A percentile compares a stretch with the other conserved stretches of the same genome.
phyloP scores from a whole-genome alignment of 2,113 vertebrate species.

The Leptosomus discolor region DNA sequence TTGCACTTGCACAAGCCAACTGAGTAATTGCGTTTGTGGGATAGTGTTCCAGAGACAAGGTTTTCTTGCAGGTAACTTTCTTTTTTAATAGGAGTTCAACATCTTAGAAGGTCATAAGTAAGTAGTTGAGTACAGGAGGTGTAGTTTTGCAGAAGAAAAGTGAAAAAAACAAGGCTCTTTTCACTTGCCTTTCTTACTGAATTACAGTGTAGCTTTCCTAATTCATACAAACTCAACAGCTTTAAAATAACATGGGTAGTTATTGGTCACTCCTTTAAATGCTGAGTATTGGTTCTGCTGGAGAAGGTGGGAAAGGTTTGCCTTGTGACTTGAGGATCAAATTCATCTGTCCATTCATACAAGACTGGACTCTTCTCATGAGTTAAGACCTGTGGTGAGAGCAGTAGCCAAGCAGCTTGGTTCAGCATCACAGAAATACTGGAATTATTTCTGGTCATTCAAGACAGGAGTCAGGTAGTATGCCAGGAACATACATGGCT shows the following conservation, averaged over 20 bases:
- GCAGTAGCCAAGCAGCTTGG: neutral
- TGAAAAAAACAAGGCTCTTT: neutral
- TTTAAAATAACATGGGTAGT: neutral
- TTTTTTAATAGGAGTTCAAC: neutral
- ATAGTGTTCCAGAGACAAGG: neutral
- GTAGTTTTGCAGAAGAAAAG: neutral
- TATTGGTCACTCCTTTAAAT: neutral
- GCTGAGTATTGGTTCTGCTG: neutral
- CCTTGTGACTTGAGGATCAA: neutral
- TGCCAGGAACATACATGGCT: neutral
- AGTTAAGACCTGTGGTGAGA: neutral
- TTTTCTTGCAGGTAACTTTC: rapidly evolving
- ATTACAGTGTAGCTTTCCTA: neutral
- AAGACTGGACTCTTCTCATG: rapidly evolving
- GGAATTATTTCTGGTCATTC: neutral
- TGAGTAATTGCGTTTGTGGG: neutral
- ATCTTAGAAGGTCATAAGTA: neutral
- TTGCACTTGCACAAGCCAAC: neutral
- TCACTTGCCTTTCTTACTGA: neutral
- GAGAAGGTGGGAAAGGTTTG: neutral
- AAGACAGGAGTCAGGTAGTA: neutral
- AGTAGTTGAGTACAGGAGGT: neutral
- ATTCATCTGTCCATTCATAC: neutral
- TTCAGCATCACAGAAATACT: neutral
- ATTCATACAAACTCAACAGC: neutral